Evolutionary conservation across 2,797 vertebrate species (phyloP).

Genomic region (Peromyscus nudipes): DNA sequence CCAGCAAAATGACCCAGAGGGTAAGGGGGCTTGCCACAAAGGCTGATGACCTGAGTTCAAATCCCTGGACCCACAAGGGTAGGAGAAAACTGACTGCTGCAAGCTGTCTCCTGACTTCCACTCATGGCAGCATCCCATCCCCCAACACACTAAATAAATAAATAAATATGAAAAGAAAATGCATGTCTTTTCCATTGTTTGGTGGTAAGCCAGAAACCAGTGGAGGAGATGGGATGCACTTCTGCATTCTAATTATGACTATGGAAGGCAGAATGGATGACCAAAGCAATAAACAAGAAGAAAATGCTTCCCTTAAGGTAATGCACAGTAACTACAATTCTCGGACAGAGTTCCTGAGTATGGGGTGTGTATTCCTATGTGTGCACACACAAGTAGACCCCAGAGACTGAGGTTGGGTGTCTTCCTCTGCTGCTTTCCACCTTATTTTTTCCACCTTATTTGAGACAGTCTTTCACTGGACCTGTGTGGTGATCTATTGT

Average conservation of each 20-base stretch:
- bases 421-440: background rate
- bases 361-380: background rate
- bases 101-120: background rate
- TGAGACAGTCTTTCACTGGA: background rate
- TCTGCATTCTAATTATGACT: background rate
- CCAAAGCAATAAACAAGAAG: slow-evolving; percentile 11
- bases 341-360: background rate
- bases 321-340: background rate
- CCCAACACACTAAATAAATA: background rate
- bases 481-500: too few species aligned
- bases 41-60: background rate
- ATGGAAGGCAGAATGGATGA: background rate
- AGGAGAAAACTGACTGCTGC: background rate
- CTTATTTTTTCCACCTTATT: background rate
- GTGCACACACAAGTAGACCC: background rate
- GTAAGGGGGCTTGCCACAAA: background rate
- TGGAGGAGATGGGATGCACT: background rate
- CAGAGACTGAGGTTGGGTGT: background rate
- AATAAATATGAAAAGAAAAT: background rate
- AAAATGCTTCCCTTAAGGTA: background rate
- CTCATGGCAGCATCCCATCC: background rate
- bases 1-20: too few species aligned
- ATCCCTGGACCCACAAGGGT: background rate
- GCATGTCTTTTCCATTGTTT: background rate
- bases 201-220: background rate